Percentiles rank a stretch among this genome's conserved stretches.
Evolutionary conservation across 1,140 invertebrate species (phyloP).

Genomic region (Platyscapa corneri): DNA sequence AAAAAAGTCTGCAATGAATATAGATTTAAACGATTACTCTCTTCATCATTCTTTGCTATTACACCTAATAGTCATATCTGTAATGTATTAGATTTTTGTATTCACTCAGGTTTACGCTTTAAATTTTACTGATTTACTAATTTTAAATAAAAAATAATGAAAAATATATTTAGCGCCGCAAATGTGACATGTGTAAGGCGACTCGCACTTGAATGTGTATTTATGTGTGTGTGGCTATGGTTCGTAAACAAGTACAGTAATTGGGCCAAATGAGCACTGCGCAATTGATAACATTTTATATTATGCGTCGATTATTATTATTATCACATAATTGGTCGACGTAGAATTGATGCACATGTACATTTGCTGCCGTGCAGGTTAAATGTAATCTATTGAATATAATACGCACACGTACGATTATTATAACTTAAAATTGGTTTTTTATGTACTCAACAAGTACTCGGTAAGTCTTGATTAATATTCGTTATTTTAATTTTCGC

Average conservation of each 20-base stretch:
- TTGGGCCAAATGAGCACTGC: constrained; percentile 41
- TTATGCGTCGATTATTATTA: constrained; percentile 33
- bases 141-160: background rate
- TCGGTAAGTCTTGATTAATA: background rate
- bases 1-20: background rate
- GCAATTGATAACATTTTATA: constrained; percentile 42
- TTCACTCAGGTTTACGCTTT: background rate
- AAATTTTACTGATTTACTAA: background rate
- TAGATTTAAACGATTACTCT: background rate
- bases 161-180: background rate
- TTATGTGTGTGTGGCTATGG: background rate
- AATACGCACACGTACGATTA: background rate
- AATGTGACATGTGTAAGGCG: no score
- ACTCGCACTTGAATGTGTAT: no score
- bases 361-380: background rate
- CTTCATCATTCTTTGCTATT: background rate
- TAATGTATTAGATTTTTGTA: background rate
- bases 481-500: background rate
- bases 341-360: constrained; percentile 4
- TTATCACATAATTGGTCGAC: constrained; percentile 40
- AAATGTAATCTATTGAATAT: background rate
- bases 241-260: constrained; percentile 42
- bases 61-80: background rate
- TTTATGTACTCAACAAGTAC: background rate
- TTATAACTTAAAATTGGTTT: background rate